Evolutionary conservation across 2,113 vertebrate genomes (phyloP).

Genomic region (Trogon melanurus): DNA sequence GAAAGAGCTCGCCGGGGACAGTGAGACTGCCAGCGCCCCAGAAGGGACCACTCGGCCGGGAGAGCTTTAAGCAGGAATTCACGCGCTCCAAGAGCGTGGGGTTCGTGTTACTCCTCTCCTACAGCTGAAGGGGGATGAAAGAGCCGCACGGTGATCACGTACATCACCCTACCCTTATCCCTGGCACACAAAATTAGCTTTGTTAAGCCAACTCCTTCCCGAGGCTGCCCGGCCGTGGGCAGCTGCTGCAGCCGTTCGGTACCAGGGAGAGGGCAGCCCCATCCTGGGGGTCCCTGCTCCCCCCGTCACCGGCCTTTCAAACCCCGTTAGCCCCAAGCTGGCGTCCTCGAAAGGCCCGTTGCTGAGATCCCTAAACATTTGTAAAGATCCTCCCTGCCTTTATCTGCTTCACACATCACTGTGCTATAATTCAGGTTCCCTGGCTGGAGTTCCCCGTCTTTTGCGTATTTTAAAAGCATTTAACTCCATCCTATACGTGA

Average conservation of each 20-base stretch:
- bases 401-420: not conserved
- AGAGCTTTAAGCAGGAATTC: not conserved
- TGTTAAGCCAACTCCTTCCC: not conserved
- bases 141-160: not conserved
- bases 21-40: rapidly evolving
- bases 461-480: not conserved
- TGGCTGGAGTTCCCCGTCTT: not conserved
- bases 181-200: not conserved
- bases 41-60: not conserved
- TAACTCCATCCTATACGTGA: not conserved
- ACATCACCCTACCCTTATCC: not conserved
- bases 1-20: not conserved
- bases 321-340: not conserved
- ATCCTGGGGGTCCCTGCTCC: not conserved
- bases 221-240: not conserved
- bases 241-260: not conserved
- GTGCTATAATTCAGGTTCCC: not conserved
- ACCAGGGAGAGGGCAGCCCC: not conserved
- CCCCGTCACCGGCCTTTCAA: not conserved
- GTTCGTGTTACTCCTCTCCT: not conserved
- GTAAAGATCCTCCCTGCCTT: not conserved
- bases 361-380: not conserved
- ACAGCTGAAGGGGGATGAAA: not conserved
- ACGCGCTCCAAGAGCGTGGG: rapidly evolving
- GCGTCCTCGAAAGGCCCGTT: not conserved